These are phyloP conservation scores for Nothocercus julius DNA, from an alignment of 2,113 vertebrate species.

Conservation along the genomic window DNA sequence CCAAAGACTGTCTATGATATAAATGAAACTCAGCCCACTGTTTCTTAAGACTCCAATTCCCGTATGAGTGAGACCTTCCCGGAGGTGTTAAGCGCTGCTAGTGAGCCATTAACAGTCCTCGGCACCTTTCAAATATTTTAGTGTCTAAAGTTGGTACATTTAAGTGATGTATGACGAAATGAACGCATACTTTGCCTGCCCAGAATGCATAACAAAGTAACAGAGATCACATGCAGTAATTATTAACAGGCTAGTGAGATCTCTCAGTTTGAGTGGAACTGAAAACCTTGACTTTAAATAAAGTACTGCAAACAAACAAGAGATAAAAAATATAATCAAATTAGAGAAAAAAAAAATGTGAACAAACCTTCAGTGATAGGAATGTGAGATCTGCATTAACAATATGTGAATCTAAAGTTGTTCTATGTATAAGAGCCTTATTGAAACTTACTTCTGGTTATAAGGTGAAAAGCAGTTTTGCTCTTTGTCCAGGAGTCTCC, in stretches of 20 bases:
- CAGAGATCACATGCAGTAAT: background rate
- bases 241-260: background rate
- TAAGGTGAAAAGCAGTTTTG: slow-evolving; percentile 12
- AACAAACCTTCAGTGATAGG: background rate
- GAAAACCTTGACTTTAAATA: background rate
- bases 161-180: background rate
- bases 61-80: background rate
- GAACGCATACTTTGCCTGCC: background rate
- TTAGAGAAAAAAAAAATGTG: background rate
- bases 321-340: slow-evolving; percentile 24
- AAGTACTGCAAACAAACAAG: background rate
- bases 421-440: background rate
- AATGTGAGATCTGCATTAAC: background rate
- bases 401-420: background rate
- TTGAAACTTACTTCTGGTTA: slow-evolving; percentile 43
- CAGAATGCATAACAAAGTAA: background rate
- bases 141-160: background rate
- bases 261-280: background rate
- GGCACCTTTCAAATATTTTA: background rate
- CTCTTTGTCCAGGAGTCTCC: slow-evolving; percentile 2
- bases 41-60: background rate
- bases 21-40: background rate
- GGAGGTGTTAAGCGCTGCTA: background rate
- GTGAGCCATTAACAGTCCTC: background rate
- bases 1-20: background rate